Conservation (phyloP, 2,888 invertebrate genomes). For the Leucophenga montana region DNA sequence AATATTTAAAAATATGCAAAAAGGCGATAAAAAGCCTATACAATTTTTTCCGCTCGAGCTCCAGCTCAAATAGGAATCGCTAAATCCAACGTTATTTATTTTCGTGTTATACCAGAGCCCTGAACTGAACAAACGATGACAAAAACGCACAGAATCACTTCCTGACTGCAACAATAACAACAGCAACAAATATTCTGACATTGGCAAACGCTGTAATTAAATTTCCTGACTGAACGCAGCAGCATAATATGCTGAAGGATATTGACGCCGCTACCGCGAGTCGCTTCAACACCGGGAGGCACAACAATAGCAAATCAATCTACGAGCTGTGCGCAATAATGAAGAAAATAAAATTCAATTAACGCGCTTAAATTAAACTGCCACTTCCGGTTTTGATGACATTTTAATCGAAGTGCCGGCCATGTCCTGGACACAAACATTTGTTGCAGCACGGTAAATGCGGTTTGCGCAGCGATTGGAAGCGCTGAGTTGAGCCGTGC, state of each 20-base stretch:
- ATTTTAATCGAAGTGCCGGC: conserved; percentile 58
- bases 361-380: conserved; percentile 70
- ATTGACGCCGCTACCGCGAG: neutral
- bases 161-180: conserved; percentile 1
- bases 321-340: conserved; percentile 41
- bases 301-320: conserved; percentile 57
- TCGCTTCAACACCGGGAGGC: conserved; percentile 19
- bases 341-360: conserved; percentile 67
- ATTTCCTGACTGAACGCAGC: too few relatives aligned
- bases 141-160: too few relatives aligned
- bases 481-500: too few relatives aligned
- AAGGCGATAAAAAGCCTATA: too few relatives aligned
- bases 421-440: conserved; percentile 34
- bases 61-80: too few relatives aligned
- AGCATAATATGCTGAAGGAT: neutral
- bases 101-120: too few relatives aligned
- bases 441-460: conserved; percentile 16
- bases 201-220: too few relatives aligned
- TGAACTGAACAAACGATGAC: too few relatives aligned
- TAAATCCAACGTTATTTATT: too few relatives aligned
- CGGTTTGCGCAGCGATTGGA: conserved; percentile 8
- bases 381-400: conserved; percentile 70
- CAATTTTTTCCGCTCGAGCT: too few relatives aligned
- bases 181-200: neutral
- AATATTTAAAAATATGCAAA: too few relatives aligned